phyloP scores from a whole-genome alignment of 2,888 invertebrate genomes.

The Pomacea canaliculata region DNA sequence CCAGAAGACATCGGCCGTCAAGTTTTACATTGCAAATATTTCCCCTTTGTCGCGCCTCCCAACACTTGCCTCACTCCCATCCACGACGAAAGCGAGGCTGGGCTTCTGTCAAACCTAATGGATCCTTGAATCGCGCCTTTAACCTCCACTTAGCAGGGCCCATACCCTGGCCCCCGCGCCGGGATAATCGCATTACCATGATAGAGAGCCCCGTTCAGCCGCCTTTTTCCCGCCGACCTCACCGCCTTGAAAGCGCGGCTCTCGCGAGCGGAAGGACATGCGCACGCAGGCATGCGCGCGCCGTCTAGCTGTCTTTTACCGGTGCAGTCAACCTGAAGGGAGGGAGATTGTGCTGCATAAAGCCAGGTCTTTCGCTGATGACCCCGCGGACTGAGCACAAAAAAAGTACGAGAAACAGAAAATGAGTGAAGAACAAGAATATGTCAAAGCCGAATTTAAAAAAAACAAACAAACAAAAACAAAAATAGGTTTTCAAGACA shows the following conservation, averaged over 20 bases:
- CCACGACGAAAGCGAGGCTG: neutral
- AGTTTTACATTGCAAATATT: slow-evolving; percentile 32
- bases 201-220: neutral
- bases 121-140: slow-evolving; percentile 2
- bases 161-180: neutral
- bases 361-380: neutral
- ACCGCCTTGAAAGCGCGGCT: neutral
- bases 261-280: neutral
- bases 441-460: no score
- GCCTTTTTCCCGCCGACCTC: neutral
- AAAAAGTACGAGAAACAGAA: no score
- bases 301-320: slow-evolving; percentile 8
- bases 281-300: slow-evolving; percentile 2
- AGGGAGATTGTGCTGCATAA: slow-evolving; percentile 6
- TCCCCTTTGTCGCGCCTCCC: slow-evolving; percentile 22
- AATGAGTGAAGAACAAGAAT: no score
- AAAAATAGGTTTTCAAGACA: no score
- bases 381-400: neutral
- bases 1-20: neutral
- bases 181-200: slow-evolving; percentile 6
- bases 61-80: neutral
- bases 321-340: slow-evolving; percentile 1
- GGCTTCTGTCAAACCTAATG: neutral
- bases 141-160: neutral
- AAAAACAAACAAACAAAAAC: no score